Evolutionary conservation across 2,888 invertebrate species (phyloP), one percentile per base, ranked within the genome.

Genomic region (Zygogramma bicolorata): DNA sequence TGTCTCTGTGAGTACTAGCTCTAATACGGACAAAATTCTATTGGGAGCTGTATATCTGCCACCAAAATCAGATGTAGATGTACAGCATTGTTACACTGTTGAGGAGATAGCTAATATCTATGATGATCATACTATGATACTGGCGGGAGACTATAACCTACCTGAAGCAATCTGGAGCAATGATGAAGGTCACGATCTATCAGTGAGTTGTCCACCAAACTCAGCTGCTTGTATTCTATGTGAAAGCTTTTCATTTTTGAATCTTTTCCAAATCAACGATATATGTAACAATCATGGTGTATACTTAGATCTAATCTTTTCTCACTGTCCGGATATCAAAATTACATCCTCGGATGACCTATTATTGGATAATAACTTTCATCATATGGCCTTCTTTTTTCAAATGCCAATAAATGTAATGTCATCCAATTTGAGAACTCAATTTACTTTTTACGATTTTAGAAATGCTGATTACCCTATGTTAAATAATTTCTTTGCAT

Each of bases 41-140:
- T 25, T 57, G 25, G 57, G 57, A n/a, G 57, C 57, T 57, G 57
- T 57, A 57, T 57, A 57, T 57, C 57, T 57, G 8, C 57, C 57
- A 57, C 8, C 57, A 27, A n/a, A 25, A 57, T 27, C 57, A 57
- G 40, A 15, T 40, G 40, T 15, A 15, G 1, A 40, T n/a, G n/a
- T 42, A 18, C 42, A 42, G 42, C 42, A 42, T 42, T 42, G 42
- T 42, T 6, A 6, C 6, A 42, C 42, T 15, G 18, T 42, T 42
- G n/a, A 42, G 42, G 42, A 42, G 42, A n/a, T 18, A 42, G 7
- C 42, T 42, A 18, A 18, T 42, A 42, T 6, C n/a, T 42, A 42
- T 42, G 42, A 42, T 42, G 42, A 42, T 42, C 42, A 42, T 42
- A 42, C 42, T 42, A 42, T 42, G 18, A 5, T 42, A 42, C 42